phyloP scores from a whole-genome alignment of 2,888 invertebrate species.

The Hemaris fuciformis region DNA sequence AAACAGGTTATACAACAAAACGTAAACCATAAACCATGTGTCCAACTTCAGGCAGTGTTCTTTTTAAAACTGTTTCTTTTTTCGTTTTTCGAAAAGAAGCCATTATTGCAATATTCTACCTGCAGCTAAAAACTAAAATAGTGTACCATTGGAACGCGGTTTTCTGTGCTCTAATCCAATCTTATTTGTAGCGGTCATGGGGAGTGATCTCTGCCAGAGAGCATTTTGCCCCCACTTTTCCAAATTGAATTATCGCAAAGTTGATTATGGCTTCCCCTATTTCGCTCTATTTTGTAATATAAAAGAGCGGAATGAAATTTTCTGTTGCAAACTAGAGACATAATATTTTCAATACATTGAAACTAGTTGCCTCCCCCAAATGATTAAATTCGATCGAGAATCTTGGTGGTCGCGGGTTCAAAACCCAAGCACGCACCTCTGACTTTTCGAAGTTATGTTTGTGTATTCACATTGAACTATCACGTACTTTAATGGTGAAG shows the following conservation, averaged over 20 bases:
- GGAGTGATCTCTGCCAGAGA: not conserved
- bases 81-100: not conserved
- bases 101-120: not conserved
- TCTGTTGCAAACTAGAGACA: not conserved
- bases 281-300: not conserved
- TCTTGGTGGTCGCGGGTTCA: too few species aligned
- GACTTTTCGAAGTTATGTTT: too few species aligned
- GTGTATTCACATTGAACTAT: too few species aligned
- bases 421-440: too few species aligned
- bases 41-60: too few species aligned
- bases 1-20: too few species aligned
- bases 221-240: not conserved
- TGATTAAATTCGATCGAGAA: too few species aligned
- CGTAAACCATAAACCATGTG: too few species aligned
- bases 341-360: not conserved
- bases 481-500: too few species aligned
- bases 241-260: not conserved
- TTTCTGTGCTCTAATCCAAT: not conserved
- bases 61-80: too few species aligned
- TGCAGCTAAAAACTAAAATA: not conserved
- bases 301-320: not conserved
- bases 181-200: slow-evolving; percentile 3
- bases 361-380: not conserved
- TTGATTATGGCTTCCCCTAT: not conserved
- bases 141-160: not conserved